Base-by-base conservation (phyloP, 2,113 vertebrate species). In the Copsychus sechellarum region DNA sequence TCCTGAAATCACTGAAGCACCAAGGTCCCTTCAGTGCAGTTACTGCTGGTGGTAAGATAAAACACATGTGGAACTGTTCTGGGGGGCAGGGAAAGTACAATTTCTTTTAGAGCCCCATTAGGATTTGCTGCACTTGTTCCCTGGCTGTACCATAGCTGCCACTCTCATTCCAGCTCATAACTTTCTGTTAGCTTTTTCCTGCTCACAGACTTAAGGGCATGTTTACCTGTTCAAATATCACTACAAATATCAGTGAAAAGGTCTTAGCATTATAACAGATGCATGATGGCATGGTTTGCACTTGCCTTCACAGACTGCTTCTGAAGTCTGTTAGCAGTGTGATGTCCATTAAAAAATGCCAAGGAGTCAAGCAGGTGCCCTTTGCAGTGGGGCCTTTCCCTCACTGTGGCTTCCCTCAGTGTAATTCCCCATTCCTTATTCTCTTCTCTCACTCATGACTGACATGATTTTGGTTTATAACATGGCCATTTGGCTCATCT, bases 221-320 rank as follows among this genome's bases (percentile, higher is more conserved):
- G 62, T 95, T 96, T 95, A 94, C 92, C 92, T 95, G 91, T 67
- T 95, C 88, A 97, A 97, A 94, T 91, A 93, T 71, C 89, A 96
- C 81, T 82, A 87, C 73, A 93, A 91, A 87, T 90, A 94, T 34
- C 95, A 92, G 57, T 84, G 88, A 4, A 96, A 96, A 96, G 94
- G 95, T 94, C 95, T 96, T 33, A 92, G 88, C 92, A 83, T 71
- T 92, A 81, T 71, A 86, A 81, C 95, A 97, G 95, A 80, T 90
- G 95, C 81, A 50, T 16, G 13, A 8, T 6, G 5, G 58, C 26
- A 6, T 72, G 90, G 84, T 81, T 84, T 95, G 95, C 85, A 81
- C 94, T 92, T 53, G 90, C 50, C 85, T 76, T 86, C 31, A 18
- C 6, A 66, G 81, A 88, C 90, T 79, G 51, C 88, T 57, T 80